Conservation (phyloP, 2,797 vertebrate species). For the Thripadectes ignobilis region DNA sequence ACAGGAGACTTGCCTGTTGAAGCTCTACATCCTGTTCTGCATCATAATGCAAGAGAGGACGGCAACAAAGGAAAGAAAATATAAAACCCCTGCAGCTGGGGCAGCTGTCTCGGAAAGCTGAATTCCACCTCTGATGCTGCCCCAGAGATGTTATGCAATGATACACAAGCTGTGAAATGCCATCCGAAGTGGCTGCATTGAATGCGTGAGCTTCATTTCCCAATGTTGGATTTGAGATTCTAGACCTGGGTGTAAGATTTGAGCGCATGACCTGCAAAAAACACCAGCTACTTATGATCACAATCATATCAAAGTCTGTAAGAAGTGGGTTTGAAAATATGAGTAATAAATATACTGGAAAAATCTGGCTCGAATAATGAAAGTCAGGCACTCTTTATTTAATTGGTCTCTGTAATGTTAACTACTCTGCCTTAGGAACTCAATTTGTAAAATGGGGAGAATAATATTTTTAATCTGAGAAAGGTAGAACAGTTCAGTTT, state of each 20-base stretch:
- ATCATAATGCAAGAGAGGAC: not conserved
- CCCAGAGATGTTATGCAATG: not conserved
- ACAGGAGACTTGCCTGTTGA: not conserved
- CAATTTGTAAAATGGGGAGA: not conserved
- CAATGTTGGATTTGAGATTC: not conserved
- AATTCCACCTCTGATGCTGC: not conserved
- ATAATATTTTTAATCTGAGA: not conserved
- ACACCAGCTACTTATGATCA: not conserved
- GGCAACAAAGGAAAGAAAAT: not conserved
- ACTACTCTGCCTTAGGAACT: not conserved
- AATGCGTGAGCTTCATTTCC: not conserved
- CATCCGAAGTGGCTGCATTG: not conserved
- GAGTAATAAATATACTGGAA: not conserved
- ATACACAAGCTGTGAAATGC: not conserved
- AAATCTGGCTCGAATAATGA: not conserved
- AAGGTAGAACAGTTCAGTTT: not conserved
- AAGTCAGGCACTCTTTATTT: not conserved
- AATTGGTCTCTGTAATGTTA: not conserved
- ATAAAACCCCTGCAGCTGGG: not conserved
- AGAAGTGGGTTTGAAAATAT: not conserved
- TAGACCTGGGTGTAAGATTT: not conserved
- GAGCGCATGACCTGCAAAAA: not conserved
- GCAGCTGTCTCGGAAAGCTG: constrained; percentile 10
- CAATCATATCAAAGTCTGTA: not conserved
- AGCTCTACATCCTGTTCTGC: not conserved